These are phyloP conservation scores for Cherax destructor DNA, from an alignment of 1,140 invertebrate species.

Conservation along the genomic window DNA sequence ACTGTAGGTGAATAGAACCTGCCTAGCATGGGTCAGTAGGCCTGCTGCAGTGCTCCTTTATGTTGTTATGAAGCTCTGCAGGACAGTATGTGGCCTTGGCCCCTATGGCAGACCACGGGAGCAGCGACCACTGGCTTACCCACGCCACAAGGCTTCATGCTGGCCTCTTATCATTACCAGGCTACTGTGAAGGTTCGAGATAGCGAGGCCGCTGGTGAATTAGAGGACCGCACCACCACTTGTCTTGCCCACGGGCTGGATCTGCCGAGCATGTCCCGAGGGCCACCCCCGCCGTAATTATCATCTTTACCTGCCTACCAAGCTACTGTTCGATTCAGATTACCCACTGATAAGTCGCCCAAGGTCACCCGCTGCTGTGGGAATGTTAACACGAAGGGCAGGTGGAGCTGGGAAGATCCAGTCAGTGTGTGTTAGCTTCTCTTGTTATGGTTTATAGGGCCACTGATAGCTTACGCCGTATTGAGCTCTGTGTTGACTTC, in stretches of 20 bases:
- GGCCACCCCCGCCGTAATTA: background rate
- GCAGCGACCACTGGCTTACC: too few species aligned
- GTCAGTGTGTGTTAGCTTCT: too few species aligned
- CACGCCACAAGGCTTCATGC: background rate
- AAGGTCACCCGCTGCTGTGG: background rate
- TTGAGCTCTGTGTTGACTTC: too few species aligned
- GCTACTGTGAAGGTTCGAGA: background rate
- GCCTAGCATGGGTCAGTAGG: too few species aligned
- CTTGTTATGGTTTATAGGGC: too few species aligned
- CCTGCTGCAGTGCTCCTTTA: too few species aligned
- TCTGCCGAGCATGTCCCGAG: background rate
- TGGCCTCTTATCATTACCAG: background rate
- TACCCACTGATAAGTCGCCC: background rate
- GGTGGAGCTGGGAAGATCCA: background rate
- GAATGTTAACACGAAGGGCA: background rate
- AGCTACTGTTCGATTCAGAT: slow-evolving; percentile 9
- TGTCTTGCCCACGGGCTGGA: background rate
- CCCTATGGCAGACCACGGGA: too few species aligned
- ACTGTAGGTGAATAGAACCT: too few species aligned
- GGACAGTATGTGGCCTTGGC: too few species aligned
- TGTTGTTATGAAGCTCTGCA: too few species aligned
- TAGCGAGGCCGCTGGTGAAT: background rate
- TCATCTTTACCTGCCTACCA: background rate
- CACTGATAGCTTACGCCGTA: too few species aligned
- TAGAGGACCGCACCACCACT: background rate